These are phyloP conservation scores for Microplitis demolitor DNA, from an alignment of 1,140 invertebrate species.

Conservation along the genomic window DNA sequence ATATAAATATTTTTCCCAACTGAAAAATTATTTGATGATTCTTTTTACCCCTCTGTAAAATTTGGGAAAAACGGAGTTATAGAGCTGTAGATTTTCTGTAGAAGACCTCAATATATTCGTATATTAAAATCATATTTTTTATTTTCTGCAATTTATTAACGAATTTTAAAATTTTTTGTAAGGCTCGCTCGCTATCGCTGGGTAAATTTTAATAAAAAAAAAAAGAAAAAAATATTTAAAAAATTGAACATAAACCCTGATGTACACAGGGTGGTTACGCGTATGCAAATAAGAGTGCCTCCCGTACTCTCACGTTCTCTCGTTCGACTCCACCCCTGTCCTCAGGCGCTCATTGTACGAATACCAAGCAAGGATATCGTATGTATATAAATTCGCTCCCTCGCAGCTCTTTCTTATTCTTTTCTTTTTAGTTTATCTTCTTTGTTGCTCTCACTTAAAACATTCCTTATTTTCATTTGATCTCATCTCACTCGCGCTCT, in stretches of 20 bases:
- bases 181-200: neutral
- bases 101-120: no score
- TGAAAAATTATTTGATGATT: no score
- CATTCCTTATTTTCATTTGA: no score
- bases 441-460: neutral
- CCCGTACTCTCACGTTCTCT: constrained; percentile 36
- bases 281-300: constrained; percentile 54
- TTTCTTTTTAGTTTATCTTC: neutral
- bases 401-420: no score
- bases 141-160: no score
- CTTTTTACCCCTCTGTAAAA: no score
- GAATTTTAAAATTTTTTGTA: no score
- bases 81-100: no score
- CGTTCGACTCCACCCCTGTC: constrained; percentile 53
- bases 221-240: neutral
- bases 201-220: neutral
- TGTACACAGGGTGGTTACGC: constrained; percentile 44
- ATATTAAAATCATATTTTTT: no score
- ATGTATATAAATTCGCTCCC: constrained; percentile 2
- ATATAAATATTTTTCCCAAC: no score
- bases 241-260: constrained; percentile 2
- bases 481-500: neutral
- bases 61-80: no score
- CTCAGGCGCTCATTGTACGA: constrained; percentile 55
- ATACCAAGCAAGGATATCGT: neutral